Evolutionary conservation across 1,140 invertebrate genomes (phyloP).

Genomic region (Archivesica marissinica): DNA sequence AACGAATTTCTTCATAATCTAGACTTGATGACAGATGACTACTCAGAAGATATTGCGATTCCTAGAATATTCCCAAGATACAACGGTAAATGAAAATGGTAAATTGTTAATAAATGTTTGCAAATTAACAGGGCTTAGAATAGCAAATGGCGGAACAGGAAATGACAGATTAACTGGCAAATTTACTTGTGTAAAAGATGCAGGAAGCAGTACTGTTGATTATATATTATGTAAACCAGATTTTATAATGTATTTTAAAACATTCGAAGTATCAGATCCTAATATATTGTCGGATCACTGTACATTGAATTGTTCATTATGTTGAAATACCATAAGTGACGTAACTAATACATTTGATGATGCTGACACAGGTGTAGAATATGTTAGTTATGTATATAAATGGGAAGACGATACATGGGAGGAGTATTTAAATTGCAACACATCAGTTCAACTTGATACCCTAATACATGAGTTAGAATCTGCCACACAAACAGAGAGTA

Average conservation of each 20-base stretch:
- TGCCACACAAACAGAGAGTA: background rate
- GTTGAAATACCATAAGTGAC: background rate
- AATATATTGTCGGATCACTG: conserved; percentile 36
- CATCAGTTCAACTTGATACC: background rate
- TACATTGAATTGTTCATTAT: background rate
- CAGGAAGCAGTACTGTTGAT: conserved; percentile 15
- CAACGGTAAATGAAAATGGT: conserved; percentile 22
- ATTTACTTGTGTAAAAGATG: background rate
- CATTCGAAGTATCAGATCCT: background rate
- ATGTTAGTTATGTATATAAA: background rate
- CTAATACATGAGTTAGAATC: background rate
- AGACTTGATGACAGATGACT: too few species aligned
- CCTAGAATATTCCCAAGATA: too few species aligned
- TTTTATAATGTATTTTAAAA: background rate
- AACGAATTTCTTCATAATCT: background rate
- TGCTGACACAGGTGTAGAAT: background rate
- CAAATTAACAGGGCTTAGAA: background rate
- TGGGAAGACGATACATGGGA: background rate
- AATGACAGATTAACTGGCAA: conserved; percentile 1
- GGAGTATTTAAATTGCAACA: background rate
- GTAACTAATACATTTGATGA: background rate
- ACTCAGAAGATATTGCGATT: too few species aligned
- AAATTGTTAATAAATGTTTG: conserved; percentile 15
- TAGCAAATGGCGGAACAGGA: conserved; percentile 5
- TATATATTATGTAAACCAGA: conserved; percentile 17